Percentiles rank a stretch among this genome's conserved stretches.
Evolutionary conservation across 2,888 invertebrate species (phyloP).

Genomic region (Napeogenes sylphis): DNA sequence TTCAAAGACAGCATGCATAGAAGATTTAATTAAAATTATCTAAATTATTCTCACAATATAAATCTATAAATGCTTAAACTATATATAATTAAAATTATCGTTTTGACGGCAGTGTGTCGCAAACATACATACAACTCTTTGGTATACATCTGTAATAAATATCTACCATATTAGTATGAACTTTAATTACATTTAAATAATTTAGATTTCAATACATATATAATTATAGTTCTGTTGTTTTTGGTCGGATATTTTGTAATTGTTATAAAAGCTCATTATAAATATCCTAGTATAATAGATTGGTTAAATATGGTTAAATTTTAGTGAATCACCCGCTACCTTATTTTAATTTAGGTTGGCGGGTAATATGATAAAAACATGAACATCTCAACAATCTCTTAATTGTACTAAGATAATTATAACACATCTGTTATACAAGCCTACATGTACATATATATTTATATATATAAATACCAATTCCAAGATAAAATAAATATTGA

Average conservation of each 20-base stretch:
- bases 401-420: no score
- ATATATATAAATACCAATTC: slow-evolving; percentile 33
- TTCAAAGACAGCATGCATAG: slow-evolving; percentile 30
- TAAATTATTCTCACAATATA: slow-evolving; percentile 33
- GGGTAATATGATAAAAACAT: no score
- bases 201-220: no score
- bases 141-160: slow-evolving; percentile 54
- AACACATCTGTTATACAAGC: slow-evolving; percentile 8
- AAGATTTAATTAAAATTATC: slow-evolving; percentile 12
- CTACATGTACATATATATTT: slow-evolving; percentile 24
- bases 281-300: slow-evolving; percentile 4
- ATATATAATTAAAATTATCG: slow-evolving; percentile 35
- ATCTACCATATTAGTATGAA: slow-evolving; percentile 18
- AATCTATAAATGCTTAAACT: slow-evolving; percentile 36
- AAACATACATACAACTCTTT: slow-evolving; percentile 44
- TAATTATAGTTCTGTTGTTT: background rate
- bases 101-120: slow-evolving; percentile 49
- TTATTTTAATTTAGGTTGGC: no score
- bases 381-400: no score
- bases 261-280: slow-evolving; percentile 1
- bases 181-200: no score
- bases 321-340: no score
- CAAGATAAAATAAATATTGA: slow-evolving; percentile 46
- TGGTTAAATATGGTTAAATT: no score
- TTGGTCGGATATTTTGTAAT: slow-evolving; percentile 1